phyloP scores from a whole-genome alignment of 2,113 vertebrate genomes.

The Hyperoodon ampullatus region DNA sequence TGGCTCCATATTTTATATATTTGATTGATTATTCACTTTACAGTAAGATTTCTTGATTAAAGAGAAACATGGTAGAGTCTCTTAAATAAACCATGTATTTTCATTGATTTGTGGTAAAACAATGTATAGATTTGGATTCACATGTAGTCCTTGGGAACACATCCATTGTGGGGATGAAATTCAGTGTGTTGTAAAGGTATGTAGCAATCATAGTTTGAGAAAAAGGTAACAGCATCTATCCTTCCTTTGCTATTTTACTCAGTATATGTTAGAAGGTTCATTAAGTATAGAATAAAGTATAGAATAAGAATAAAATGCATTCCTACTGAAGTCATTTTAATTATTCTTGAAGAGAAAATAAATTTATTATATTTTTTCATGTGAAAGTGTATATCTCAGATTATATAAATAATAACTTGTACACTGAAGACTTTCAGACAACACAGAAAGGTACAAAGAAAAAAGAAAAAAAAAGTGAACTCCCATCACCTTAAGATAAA shows the following conservation, averaged over 20 bases:
- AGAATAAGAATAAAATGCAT: neutral
- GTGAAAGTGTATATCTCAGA: neutral
- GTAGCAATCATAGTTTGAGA: neutral
- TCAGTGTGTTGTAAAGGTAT: neutral
- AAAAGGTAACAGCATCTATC: fast-evolving
- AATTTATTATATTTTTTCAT: neutral
- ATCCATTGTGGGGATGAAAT: neutral
- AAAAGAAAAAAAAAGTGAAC: neutral
- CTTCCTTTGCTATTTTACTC: neutral
- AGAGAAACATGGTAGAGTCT: neutral
- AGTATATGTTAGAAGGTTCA: neutral
- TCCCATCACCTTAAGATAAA: neutral
- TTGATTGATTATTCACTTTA: neutral
- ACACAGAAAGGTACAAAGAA: neutral
- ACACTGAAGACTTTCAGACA: neutral
- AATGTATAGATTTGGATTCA: neutral
- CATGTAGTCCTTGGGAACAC: neutral
- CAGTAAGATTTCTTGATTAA: neutral
- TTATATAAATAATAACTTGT: neutral
- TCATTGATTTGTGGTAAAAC: neutral
- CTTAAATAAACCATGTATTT: neutral
- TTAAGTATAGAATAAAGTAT: neutral
- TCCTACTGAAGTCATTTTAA: neutral
- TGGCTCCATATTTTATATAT: neutral
- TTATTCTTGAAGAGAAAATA: neutral